Evolutionary conservation across 2,888 invertebrate species (phyloP), one percentile per base, ranked within the genome.

Genomic region (Phortica magna): DNA sequence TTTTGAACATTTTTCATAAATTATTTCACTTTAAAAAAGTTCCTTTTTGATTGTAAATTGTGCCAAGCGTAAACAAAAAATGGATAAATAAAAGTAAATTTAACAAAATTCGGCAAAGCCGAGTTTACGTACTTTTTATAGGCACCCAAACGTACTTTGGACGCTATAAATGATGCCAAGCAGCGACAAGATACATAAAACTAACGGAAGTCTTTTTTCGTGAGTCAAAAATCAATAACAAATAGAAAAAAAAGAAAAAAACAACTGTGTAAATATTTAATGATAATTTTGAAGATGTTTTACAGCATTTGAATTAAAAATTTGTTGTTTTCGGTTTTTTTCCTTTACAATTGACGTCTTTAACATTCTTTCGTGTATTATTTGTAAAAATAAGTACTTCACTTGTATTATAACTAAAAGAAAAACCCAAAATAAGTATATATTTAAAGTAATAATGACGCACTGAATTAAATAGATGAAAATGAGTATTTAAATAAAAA

Each of bases 391-490:
- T 87, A 88, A 84, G 83, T 17, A 55, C 81, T 85, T 85, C 84
- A 88, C 84, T 83, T 88, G 81, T 83, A 86, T 84, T 72, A 83
- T 87, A 89, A 87, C 87, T 79, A 82, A 83, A 78, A 77, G 59
- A 55, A 55, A 31, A 31, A 31, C 31, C 31, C 31, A 31, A 31
- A 31, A 2, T 43, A 68, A 42, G 17, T 43, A 80, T 80, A 76
- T 80, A 82, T 83, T 81, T 80, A 78, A 81, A 61, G 76, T 85
- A 78, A 88, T 83, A 88, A 90, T 87, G 90, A 90, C 91, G 90
- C 90, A 91, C 90, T 91, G 91, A 91, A 91, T 91, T 89, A 91
- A 91, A 91, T 91, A 91, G 91, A 85, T 82, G 85, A 87, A 78
- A 89, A 87, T 82, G 87, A 87, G 88, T 89, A 86, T 83, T 85